phyloP scores from a whole-genome alignment of 1,140 invertebrate genomes.

The Macrostomum lignano region DNA sequence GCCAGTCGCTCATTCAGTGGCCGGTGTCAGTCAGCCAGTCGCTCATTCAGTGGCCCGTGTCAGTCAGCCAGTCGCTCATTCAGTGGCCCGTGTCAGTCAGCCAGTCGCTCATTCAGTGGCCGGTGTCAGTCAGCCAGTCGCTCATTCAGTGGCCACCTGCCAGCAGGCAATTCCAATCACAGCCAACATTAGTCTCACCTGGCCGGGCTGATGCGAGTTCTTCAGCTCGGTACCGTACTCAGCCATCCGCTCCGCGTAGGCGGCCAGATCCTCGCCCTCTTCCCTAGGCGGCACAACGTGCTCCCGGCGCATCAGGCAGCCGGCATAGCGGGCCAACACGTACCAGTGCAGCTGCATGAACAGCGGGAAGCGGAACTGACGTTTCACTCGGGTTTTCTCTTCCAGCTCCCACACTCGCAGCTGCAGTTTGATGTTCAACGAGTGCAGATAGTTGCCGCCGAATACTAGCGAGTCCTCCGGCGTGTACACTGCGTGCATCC shows the following conservation, averaged over 20 bases:
- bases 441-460: conserved; percentile 66
- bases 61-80: too few relatives aligned
- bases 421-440: conserved; percentile 59
- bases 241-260: conserved; percentile 8
- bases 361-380: conserved; percentile 85
- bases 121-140: too few relatives aligned
- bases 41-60: too few relatives aligned
- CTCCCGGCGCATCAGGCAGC: conserved; percentile 49
- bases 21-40: too few relatives aligned
- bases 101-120: too few relatives aligned
- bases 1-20: too few relatives aligned
- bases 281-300: conserved; percentile 32
- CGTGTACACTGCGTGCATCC: conserved; percentile 69
- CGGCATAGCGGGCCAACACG: conserved; percentile 65
- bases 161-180: conserved; percentile 27
- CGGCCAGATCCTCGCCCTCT: conserved; percentile 10
- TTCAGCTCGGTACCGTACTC: conserved; percentile 9
- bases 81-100: too few relatives aligned
- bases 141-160: conserved; percentile 1
- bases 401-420: conserved; percentile 58
- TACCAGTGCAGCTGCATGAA: conserved; percentile 95
- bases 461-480: conserved; percentile 61
- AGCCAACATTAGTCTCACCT: conserved; percentile 53
- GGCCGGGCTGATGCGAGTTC: conserved; percentile 20
- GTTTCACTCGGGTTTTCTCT: conserved; percentile 55